Evolutionary conservation across 2,888 invertebrate species (phyloP).

Genomic region (Eilema depressum): DNA sequence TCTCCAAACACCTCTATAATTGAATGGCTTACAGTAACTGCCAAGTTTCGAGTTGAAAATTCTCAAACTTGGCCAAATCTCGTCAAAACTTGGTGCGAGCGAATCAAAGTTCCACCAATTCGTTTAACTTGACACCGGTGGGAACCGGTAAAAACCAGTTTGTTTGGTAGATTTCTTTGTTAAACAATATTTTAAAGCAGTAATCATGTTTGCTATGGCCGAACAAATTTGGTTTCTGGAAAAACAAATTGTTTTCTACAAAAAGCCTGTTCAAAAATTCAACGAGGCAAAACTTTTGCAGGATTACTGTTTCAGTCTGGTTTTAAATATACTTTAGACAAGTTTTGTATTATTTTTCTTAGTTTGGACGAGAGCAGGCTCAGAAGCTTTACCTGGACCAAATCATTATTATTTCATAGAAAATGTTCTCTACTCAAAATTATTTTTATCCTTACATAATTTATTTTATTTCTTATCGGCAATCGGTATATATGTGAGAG

Average conservation of each 20-base stretch:
- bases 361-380: not conserved
- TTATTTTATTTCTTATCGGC: not conserved
- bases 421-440: not conserved
- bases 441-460: not conserved
- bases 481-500: no score
- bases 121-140: constrained; percentile 51
- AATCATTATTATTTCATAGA: constrained; percentile 10
- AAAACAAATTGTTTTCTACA: constrained; percentile 48
- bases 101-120: constrained; percentile 60
- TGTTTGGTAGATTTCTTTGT: constrained; percentile 57
- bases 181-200: constrained; percentile 57
- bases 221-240: constrained; percentile 36
- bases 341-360: constrained; percentile 17
- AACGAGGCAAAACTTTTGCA: constrained; percentile 38
- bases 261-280: constrained; percentile 47
- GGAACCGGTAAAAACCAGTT: constrained; percentile 54
- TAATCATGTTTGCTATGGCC: constrained; percentile 60
- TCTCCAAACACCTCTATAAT: constrained; percentile 44
- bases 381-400: not conserved
- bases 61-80: constrained; percentile 52
- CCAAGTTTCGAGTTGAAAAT: constrained; percentile 40
- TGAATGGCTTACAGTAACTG: constrained; percentile 49
- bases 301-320: constrained; percentile 26
- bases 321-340: constrained; percentile 37
- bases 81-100: constrained; percentile 55